Conservation (phyloP, 1,140 invertebrate species). For the Aphaenogaster rudis region DNA sequence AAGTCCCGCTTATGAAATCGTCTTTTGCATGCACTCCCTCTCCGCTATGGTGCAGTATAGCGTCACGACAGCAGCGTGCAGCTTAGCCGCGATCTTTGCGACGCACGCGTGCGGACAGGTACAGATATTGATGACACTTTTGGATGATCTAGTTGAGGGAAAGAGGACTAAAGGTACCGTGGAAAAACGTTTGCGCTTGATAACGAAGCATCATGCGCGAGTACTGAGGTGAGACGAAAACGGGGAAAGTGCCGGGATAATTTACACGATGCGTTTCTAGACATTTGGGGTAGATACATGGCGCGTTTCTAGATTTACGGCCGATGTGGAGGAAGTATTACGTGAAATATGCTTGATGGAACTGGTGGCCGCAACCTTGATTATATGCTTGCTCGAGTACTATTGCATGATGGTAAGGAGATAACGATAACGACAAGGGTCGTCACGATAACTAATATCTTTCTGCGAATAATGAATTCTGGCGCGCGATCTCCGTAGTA, state of each 20-base stretch:
- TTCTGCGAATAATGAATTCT: not conserved
- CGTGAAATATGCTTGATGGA: conserved; percentile 62
- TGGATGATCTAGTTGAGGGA: conserved; percentile 54
- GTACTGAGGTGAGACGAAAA: conserved; percentile 61
- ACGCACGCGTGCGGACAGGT: conserved; percentile 78
- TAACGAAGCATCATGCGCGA: conserved; percentile 60
- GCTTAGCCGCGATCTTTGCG: conserved; percentile 74
- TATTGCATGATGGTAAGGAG: conserved; percentile 68
- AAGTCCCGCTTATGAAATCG: conserved; percentile 74
- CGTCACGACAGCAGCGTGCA: conserved; percentile 71
- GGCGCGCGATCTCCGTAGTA: not conserved
- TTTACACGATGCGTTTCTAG: not conserved
- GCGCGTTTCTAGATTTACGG: conserved; percentile 66
- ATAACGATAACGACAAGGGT: not conserved
- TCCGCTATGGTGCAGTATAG: conserved; percentile 73
- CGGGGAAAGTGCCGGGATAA: not conserved
- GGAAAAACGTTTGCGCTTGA: conserved; percentile 8
- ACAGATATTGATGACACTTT: conserved; percentile 61
- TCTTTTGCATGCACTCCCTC: conserved; percentile 74
- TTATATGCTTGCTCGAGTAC: conserved; percentile 70
- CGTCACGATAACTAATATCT: not conserved
- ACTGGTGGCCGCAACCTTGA: conserved; percentile 57
- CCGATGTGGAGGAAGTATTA: conserved; percentile 47
- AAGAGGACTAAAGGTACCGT: not conserved
- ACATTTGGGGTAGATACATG: not conserved